Evolutionary conservation across 2,797 vertebrate species (phyloP), one percentile per base, ranked within the genome.

Genomic region (Myiotriccus ornatus): DNA sequence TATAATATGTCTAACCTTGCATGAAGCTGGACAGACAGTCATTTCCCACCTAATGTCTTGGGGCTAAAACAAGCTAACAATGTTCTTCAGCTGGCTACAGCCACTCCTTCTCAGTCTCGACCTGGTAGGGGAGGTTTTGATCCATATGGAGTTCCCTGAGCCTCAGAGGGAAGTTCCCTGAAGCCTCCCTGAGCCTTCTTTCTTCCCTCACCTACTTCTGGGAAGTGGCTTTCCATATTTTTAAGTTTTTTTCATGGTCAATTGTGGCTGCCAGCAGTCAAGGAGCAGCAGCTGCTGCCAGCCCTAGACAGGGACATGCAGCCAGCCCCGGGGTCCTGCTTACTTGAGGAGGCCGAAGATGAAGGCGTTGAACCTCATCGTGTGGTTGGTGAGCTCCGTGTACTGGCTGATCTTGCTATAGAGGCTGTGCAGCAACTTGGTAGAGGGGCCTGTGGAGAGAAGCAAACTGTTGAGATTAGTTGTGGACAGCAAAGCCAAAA

Each of bases 321-420:
- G 37, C 30, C 30, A 74, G 25, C 22, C 21, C 50, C 16, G 1
- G 30, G 28, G 25, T 52, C 23, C 34, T 34, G 97, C 99, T 99
- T 94, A 99, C 99, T 99, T 99, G 90, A 99, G 98, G 57, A 99
- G 98, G 78, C 99, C 99, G 1, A 99, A 98, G 98, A 99, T 98
- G 98, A 99, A 99, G 16, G 99, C 98, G 0, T 99, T 99, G 97
- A 99, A 98, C 84, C 99, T 98, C 99, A 99, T 99, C 92, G 95
- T 98, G 96, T 99, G 98, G 93, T 97, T 99, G 80, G 98, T 99
- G 95, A 99, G 98, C 97, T 99, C 99, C 0, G 98, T 98, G 96
- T 98, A 99, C 93, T 99, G 99, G 97, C 98, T 99, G 96, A 99
- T 98, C 92, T 99, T 99, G 46, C 98, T 98, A 94, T 98, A 98